Evolutionary conservation across 1,140 invertebrate genomes (phyloP).

Genomic region (Atta texana): DNA sequence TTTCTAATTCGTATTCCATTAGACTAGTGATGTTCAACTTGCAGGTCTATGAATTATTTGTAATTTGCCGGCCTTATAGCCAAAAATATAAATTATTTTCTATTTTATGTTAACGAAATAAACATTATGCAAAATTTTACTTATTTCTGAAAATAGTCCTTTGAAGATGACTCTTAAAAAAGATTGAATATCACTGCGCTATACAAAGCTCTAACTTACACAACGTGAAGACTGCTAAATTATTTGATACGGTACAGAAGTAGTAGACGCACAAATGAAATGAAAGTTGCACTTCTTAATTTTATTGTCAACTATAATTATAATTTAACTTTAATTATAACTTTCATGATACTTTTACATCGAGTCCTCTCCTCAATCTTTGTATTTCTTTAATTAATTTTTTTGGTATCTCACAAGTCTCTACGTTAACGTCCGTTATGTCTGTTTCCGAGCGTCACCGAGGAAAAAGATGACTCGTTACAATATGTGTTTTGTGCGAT

Average conservation of each 20-base stretch:
- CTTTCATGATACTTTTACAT: not conserved
- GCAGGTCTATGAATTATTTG: too few relatives aligned
- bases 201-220: conserved; percentile 1
- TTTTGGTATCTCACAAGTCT: not conserved
- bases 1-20: not conserved
- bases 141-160: too few relatives aligned
- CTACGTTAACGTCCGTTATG: not conserved
- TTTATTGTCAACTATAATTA: not conserved
- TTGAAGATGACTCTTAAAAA: too few relatives aligned
- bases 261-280: not conserved
- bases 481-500: conserved; percentile 50
- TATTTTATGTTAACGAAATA: too few relatives aligned
- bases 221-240: not conserved
- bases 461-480: conserved; percentile 51
- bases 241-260: not conserved
- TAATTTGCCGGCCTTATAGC: too few relatives aligned
- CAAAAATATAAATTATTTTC: too few relatives aligned
- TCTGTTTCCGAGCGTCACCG: not conserved
- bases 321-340: not conserved
- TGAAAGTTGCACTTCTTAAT: not conserved
- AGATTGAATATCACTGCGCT: too few relatives aligned
- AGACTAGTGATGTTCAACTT: not conserved
- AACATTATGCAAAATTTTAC: too few relatives aligned
- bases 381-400: not conserved
- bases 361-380: not conserved